phyloP scores from a whole-genome alignment of 2,113 vertebrate genomes.

The Cryptotis parvus region DNA sequence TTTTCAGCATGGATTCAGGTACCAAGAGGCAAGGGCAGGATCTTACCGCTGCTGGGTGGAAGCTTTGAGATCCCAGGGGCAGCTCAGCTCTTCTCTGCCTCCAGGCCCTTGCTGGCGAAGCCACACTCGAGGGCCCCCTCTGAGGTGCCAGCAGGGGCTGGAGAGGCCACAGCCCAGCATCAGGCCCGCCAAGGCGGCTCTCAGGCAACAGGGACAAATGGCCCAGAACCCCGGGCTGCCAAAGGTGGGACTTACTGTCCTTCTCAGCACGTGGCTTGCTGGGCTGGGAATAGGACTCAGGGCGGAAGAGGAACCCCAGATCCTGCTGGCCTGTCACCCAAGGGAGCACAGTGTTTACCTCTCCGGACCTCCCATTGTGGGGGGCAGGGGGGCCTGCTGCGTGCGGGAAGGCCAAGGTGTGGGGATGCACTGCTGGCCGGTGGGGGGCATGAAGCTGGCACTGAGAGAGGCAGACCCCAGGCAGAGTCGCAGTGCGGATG shows the following conservation, averaged over 20 bases:
- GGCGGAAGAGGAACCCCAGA: background rate
- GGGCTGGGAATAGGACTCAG: background rate
- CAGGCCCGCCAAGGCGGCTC: background rate
- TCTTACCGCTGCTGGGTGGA: background rate
- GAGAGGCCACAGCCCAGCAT: background rate
- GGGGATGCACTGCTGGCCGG: no score
- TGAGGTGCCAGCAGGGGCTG: background rate
- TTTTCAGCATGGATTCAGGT: background rate
- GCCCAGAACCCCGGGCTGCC: background rate
- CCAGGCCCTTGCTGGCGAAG: background rate
- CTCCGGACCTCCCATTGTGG: background rate
- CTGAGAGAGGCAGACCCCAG: background rate
- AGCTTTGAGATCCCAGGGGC: background rate
- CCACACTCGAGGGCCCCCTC: background rate
- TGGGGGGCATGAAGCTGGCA: no score
- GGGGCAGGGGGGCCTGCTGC: background rate
- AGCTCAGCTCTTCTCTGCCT: rapidly evolving
- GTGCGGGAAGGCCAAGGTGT: no score
- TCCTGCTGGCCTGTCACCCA: background rate
- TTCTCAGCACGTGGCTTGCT: background rate
- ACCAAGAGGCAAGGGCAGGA: background rate
- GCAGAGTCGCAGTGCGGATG: no score
- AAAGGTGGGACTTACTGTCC: background rate
- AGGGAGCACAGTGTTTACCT: background rate
- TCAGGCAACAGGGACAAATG: background rate